Percentiles rank a stretch among this genome's conserved stretches.
Conservation (phyloP, 2,888 invertebrate genomes). For the Microctonus hyperodae region DNA sequence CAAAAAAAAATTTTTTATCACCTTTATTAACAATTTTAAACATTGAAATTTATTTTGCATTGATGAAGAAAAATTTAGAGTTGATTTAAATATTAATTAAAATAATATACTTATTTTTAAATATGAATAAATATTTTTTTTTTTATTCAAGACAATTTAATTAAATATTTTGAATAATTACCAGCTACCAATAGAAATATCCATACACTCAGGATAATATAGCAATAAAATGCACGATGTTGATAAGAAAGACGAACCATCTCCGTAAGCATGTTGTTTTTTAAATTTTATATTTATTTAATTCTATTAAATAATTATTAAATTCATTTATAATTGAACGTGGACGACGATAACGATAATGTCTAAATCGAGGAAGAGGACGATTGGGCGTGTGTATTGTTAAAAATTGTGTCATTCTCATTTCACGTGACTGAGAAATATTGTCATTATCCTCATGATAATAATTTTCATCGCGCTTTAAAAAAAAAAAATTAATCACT, state of each 20-base stretch:
- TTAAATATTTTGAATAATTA: constrained; percentile 52
- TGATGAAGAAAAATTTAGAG: no score
- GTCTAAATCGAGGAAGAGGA: constrained; percentile 31
- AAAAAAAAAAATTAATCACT: neutral
- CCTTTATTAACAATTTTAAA: no score
- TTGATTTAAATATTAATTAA: no score
- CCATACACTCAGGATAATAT: constrained; percentile 82
- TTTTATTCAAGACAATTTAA: constrained; percentile 19
- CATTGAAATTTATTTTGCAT: no score
- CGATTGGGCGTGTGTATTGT: constrained; percentile 28
- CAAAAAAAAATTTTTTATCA: no score
- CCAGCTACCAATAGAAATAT: constrained; percentile 80
- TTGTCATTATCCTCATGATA: constrained; percentile 10
- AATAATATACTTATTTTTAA: no score
- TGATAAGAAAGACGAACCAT: constrained; percentile 71
- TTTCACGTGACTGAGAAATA: constrained; percentile 36
- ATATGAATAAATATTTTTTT: no score
- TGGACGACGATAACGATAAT: constrained; percentile 33
- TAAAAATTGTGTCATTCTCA: constrained; percentile 37
- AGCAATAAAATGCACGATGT: constrained; percentile 82
- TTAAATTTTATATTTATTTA: neutral
- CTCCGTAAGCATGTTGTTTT: constrained; percentile 64
- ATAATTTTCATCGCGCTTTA: neutral
- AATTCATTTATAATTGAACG: neutral
- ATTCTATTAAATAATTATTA: neutral